These are phyloP conservation scores for Scophthalmus maximus DNA, from an alignment of 2,113 vertebrate genomes.

Conservation along the genomic window DNA sequence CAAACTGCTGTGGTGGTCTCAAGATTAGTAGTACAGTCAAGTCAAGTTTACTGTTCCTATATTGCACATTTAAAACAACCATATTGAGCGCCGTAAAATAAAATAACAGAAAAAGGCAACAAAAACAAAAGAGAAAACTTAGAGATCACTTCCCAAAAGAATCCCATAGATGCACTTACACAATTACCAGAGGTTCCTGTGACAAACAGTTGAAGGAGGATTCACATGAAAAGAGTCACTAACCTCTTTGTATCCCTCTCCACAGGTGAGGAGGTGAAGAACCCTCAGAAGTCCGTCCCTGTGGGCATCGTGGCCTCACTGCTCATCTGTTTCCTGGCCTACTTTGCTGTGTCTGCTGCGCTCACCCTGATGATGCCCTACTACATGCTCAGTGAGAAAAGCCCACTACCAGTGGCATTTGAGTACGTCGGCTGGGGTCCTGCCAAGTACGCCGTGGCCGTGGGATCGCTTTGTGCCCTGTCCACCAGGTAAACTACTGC, in stretches of 20 bases:
- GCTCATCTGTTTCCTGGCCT: constrained; percentile 89
- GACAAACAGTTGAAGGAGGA: too few relatives aligned
- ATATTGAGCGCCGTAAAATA: too few relatives aligned
- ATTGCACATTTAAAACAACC: too few relatives aligned
- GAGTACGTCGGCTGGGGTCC: constrained; percentile 84
- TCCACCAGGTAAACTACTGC: constrained; percentile 88
- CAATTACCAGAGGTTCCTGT: too few relatives aligned
- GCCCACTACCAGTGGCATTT: constrained; percentile 87
- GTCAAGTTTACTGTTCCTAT: too few relatives aligned
- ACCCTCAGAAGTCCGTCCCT: constrained; percentile 88
- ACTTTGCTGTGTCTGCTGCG: constrained; percentile 88
- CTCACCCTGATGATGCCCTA: constrained; percentile 93
- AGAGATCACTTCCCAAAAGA: too few relatives aligned
- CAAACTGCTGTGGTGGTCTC: too few relatives aligned
- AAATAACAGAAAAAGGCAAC: too few relatives aligned
- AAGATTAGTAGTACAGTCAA: too few relatives aligned
- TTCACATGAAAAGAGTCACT: not conserved
- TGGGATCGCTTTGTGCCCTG: constrained; percentile 85
- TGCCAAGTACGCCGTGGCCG: constrained; percentile 83
- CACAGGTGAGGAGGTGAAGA: constrained; percentile 88
- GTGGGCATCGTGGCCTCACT: constrained; percentile 86
- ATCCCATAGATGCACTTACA: too few relatives aligned
- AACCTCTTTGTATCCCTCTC: not conserved
- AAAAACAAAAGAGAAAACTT: too few relatives aligned
- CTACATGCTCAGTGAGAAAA: constrained; percentile 83